These are phyloP conservation scores for Clepsis dumicolana DNA, from an alignment of 2,888 invertebrate genomes.

Conservation along the genomic window DNA sequence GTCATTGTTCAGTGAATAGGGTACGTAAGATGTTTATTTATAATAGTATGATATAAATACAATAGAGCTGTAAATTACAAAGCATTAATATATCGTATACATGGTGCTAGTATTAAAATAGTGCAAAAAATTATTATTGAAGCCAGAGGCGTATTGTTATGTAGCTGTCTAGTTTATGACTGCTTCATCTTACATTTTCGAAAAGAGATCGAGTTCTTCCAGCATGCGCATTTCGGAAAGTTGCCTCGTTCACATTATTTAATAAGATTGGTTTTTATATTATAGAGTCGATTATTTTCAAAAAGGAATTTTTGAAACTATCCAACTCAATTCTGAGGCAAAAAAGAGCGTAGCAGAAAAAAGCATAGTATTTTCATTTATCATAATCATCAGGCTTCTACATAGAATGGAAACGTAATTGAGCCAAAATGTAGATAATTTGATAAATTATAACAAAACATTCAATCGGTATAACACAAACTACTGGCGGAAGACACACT, in stretches of 20 bases:
- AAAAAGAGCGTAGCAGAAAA: constrained; percentile 67
- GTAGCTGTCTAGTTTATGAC: constrained; percentile 49
- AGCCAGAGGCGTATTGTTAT: constrained; percentile 73
- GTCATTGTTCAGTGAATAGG: constrained; percentile 52
- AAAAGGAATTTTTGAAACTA: constrained; percentile 14
- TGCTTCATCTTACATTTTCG: constrained; percentile 40
- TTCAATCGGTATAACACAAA: constrained; percentile 29
- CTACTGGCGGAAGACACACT: constrained; percentile 35
- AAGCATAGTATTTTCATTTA: constrained; percentile 65
- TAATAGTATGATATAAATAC: constrained; percentile 52
- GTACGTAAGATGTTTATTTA: constrained; percentile 58
- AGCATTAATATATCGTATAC: constrained; percentile 64
- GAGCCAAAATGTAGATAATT: constrained; percentile 82
- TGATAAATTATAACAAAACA: constrained; percentile 56
- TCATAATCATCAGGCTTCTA: constrained; percentile 69
- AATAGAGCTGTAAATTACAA: constrained; percentile 73
- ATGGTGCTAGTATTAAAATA: constrained; percentile 67
- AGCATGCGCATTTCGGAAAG: constrained; percentile 72
- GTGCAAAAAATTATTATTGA: constrained; percentile 70
- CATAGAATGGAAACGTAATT: constrained; percentile 70
- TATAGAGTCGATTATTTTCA: constrained; percentile 8
- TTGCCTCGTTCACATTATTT: constrained; percentile 7
- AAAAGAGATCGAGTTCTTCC: constrained; percentile 51
- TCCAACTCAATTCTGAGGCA: constrained; percentile 55
- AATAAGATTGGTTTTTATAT: constrained; percentile 6